Conservation (phyloP, 2,797 vertebrate genomes). For the Cynodonichthys magdalenae region DNA sequence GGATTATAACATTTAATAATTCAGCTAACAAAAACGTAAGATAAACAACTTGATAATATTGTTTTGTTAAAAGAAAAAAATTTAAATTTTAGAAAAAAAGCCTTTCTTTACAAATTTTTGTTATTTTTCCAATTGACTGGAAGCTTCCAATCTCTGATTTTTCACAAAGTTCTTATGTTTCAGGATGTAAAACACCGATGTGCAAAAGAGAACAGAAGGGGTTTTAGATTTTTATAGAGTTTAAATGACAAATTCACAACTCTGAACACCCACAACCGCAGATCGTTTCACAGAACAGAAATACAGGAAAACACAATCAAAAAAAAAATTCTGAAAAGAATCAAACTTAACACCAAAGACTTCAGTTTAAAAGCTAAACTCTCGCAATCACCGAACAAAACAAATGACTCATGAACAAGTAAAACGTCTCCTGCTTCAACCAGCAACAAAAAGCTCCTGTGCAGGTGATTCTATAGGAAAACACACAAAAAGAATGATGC, state of each 20-base stretch:
- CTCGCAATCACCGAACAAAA: constrained; percentile 3
- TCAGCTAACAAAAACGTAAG: no score
- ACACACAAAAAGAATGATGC: constrained; percentile 1
- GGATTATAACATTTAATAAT: no score
- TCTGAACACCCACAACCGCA: constrained; percentile 34
- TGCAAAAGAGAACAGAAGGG: constrained; percentile 2
- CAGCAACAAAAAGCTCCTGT: neutral
- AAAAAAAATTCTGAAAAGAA: neutral
- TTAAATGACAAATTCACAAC: constrained; percentile 35
- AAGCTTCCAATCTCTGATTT: neutral
- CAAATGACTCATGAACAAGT: constrained; percentile 22
- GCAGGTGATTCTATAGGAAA: constrained; percentile 29
- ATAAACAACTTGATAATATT: no score
- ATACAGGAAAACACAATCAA: neutral
- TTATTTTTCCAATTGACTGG: neutral
- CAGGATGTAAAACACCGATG: constrained; percentile 1
- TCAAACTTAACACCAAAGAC: neutral
- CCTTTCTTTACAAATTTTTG: no score
- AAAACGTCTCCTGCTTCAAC: constrained; percentile 11
- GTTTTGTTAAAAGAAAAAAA: no score
- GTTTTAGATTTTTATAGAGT: neutral
- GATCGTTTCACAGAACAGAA: constrained; percentile 21
- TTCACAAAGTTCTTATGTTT: neutral
- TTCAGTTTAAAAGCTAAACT: constrained; percentile 20
- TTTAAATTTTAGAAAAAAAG: no score